phyloP scores from a whole-genome alignment of 2,113 vertebrate genomes.

The Herpetotheres cachinnans region DNA sequence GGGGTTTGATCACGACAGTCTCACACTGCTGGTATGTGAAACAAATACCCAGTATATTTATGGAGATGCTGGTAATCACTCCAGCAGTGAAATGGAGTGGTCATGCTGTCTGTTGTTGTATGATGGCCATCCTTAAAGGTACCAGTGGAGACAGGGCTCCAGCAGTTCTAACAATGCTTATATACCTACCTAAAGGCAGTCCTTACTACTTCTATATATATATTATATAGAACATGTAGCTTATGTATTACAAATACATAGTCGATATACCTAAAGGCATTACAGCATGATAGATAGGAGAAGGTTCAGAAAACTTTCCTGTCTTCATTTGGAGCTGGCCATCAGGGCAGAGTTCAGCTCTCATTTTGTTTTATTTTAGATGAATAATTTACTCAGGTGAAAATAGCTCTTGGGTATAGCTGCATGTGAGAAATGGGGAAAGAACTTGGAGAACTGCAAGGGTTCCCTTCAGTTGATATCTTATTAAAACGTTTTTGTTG shows the following conservation, averaged over 20 bases:
- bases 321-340: not conserved
- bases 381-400: not conserved
- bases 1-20: not conserved
- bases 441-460: not conserved
- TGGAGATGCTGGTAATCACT: not conserved
- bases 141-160: not conserved
- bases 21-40: accelerated
- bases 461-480: not conserved
- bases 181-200: not conserved
- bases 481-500: not conserved
- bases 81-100: too few species aligned
- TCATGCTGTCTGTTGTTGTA: accelerated
- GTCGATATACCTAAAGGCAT: not conserved
- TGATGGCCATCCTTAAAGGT: not conserved
- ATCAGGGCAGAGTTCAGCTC: not conserved
- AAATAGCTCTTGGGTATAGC: not conserved
- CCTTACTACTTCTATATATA: not conserved
- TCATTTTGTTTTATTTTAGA: not conserved
- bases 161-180: too few species aligned
- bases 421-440: not conserved
- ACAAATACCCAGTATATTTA: too few species aligned
- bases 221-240: not conserved
- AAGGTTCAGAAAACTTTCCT: not conserved
- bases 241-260: not conserved
- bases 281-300: not conserved